Evolutionary conservation across 2,113 vertebrate genomes (phyloP).

Genomic region (Phoxinus phoxinus): DNA sequence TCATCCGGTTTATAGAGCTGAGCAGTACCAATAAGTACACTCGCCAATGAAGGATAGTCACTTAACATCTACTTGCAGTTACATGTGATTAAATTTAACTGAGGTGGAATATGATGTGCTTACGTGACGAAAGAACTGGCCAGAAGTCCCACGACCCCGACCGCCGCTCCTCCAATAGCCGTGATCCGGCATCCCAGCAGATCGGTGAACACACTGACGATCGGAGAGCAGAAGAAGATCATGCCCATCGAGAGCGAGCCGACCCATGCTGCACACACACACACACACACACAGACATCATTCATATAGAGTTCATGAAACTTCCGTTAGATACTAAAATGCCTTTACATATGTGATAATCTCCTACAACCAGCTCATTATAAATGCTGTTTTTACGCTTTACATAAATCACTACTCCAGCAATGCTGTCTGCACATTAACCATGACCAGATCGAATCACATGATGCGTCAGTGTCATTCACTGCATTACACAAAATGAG

Average conservation of each 20-base stretch:
- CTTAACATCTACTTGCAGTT: not conserved
- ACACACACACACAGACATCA: conserved; percentile 1
- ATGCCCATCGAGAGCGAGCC: conserved; percentile 95
- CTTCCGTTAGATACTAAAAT: not conserved
- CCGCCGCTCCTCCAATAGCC: conserved; percentile 86
- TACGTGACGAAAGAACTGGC: conserved; percentile 94
- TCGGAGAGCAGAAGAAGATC: conserved; percentile 98
- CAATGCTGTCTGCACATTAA: not conserved
- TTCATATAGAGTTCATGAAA: not conserved
- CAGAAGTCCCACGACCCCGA: conserved; percentile 88
- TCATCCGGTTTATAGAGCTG: not conserved
- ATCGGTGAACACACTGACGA: conserved; percentile 95
- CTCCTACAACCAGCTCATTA: not conserved
- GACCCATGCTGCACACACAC: conserved; percentile 85
- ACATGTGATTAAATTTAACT: not conserved
- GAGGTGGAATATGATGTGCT: conserved; percentile 57
- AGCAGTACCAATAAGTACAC: not conserved
- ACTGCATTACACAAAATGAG: not conserved
- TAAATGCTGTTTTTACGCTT: not conserved
- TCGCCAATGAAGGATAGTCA: not conserved
- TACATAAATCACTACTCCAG: not conserved
- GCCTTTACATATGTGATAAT: not conserved
- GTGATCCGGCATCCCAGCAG: conserved; percentile 87
- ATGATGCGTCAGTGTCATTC: not conserved
- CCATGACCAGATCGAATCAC: not conserved